These are phyloP conservation scores for Catocala sponsa DNA, from an alignment of 2,888 invertebrate genomes.

Conservation along the genomic window DNA sequence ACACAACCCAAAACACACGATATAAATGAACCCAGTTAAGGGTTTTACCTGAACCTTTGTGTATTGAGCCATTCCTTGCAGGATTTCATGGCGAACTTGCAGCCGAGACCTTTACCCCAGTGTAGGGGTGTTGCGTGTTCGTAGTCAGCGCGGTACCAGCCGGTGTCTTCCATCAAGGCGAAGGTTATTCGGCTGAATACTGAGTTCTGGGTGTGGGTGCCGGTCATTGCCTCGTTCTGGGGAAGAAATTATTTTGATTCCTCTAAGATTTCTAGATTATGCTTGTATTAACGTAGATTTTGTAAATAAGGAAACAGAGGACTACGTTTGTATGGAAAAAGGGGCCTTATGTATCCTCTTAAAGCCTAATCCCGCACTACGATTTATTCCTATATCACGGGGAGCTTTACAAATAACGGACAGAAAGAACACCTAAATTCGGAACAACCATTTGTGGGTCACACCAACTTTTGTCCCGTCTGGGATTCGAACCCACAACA, in stretches of 20 bases:
- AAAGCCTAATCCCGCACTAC: too few species aligned
- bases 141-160: slow-evolving; percentile 98
- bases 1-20: too few species aligned
- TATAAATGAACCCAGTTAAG: slow-evolving; percentile 20
- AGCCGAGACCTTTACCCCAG: slow-evolving; percentile 97
- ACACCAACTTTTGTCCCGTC: too few species aligned
- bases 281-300: too few species aligned
- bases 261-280: not conserved
- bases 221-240: slow-evolving; percentile 99
- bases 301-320: too few species aligned
- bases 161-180: slow-evolving; percentile 99
- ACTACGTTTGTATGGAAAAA: too few species aligned
- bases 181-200: slow-evolving; percentile 98
- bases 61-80: slow-evolving; percentile 98
- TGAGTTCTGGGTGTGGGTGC: slow-evolving; percentile 99
- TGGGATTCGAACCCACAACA: too few species aligned
- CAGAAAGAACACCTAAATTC: too few species aligned
- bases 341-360: too few species aligned
- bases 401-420: too few species aligned
- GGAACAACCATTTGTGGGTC: too few species aligned
- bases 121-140: slow-evolving; percentile 94
- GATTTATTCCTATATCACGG: too few species aligned
- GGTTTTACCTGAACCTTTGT: slow-evolving; percentile 89
- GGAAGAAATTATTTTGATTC: slow-evolving; percentile 1
- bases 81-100: slow-evolving; percentile 97